A percentile compares a stretch with the other conserved stretches of the same genome.
These are phyloP conservation scores for Pelodytes ibericus DNA, from an alignment of 2,797 vertebrate species.

Conservation along the genomic window DNA sequence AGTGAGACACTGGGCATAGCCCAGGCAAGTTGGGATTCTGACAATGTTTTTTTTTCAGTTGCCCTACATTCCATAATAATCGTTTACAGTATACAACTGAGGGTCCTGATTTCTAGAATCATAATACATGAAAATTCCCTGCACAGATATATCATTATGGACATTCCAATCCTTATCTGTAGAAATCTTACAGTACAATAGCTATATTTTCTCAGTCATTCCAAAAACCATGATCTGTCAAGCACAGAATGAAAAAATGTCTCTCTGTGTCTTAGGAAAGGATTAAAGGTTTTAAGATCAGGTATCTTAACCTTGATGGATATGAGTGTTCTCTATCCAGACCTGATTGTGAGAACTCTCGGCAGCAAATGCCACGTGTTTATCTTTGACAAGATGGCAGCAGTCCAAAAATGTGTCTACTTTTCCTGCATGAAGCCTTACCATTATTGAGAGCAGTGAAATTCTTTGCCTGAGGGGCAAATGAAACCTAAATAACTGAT, in stretches of 20 bases:
- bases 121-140: conserved; percentile 7
- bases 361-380: conserved; percentile 69
- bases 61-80: too few species aligned
- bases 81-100: too few species aligned
- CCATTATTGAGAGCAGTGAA: conserved; percentile 62
- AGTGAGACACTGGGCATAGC: too few species aligned
- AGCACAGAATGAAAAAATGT: conserved; percentile 19
- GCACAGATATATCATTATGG: neutral
- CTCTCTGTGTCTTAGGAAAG: conserved; percentile 24
- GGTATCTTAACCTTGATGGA: conserved; percentile 59
- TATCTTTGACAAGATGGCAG: conserved; percentile 70
- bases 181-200: conserved; percentile 15
- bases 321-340: conserved; percentile 64
- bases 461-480: conserved; percentile 71
- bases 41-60: neutral
- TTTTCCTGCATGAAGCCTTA: conserved; percentile 75
- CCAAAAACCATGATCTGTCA: conserved; percentile 19
- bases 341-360: conserved; percentile 67
- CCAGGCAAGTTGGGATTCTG: too few species aligned
- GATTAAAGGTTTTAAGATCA: conserved; percentile 55
- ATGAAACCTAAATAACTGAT: conserved; percentile 68
- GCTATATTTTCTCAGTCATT: conserved; percentile 23
- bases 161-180: conserved; percentile 1
- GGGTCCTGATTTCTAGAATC: neutral
- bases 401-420: conserved; percentile 68